These are phyloP conservation scores for Agelastica alni DNA, from an alignment of 2,888 invertebrate genomes.

Conservation along the genomic window DNA sequence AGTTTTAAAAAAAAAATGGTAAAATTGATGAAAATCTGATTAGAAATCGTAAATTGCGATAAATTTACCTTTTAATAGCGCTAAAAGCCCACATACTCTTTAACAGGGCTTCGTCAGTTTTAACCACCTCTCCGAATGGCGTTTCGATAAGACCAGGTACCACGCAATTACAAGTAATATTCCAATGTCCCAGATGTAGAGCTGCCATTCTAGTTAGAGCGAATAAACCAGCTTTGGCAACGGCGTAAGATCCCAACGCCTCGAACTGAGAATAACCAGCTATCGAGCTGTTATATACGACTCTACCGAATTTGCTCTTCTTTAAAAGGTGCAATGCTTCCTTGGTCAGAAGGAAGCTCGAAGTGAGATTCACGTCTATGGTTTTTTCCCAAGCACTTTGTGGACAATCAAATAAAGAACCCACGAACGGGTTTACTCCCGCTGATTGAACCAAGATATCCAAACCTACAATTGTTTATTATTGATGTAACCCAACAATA, in stretches of 20 bases:
- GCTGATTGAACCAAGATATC: slow-evolving; percentile 97
- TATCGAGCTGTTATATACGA: slow-evolving; percentile 87
- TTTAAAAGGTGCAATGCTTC: slow-evolving; percentile 81
- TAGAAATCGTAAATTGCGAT: too few species aligned
- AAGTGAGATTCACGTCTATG: slow-evolving; percentile 92
- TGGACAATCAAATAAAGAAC: slow-evolving; percentile 72
- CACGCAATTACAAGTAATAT: slow-evolving; percentile 90
- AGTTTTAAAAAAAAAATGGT: too few species aligned
- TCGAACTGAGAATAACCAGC: slow-evolving; percentile 77
- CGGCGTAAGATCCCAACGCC: slow-evolving; percentile 85
- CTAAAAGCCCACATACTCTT: too few species aligned
- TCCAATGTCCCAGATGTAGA: slow-evolving; percentile 72
- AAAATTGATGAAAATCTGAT: too few species aligned
- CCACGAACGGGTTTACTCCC: slow-evolving; percentile 82
- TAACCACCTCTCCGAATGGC: slow-evolving; percentile 78
- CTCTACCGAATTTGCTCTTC: slow-evolving; percentile 78
- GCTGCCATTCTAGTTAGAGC: slow-evolving; percentile 85
- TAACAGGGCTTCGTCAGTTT: slow-evolving; percentile 52
- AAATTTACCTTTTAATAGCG: too few species aligned
- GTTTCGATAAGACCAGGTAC: slow-evolving; percentile 92
- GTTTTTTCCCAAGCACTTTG: slow-evolving; percentile 93
- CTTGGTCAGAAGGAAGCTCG: slow-evolving; percentile 83
- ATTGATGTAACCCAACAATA: too few species aligned
- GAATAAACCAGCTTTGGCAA: slow-evolving; percentile 90
- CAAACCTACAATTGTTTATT: slow-evolving; percentile 57